These are phyloP conservation scores for Drosophila acutilabella DNA, from an alignment of 2,888 invertebrate species.

Conservation along the genomic window DNA sequence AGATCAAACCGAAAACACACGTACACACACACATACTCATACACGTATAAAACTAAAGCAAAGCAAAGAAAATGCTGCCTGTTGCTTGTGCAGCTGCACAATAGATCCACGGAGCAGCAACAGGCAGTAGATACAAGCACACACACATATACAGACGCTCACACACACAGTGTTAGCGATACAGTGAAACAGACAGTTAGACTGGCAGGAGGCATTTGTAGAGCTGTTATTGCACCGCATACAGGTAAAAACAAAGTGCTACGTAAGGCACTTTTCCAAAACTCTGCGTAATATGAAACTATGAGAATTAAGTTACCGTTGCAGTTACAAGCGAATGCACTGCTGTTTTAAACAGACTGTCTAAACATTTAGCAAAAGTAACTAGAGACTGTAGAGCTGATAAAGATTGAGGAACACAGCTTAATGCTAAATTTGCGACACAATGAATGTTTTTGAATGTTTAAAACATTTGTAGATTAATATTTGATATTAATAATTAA, in stretches of 20 bases:
- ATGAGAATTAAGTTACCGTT: conserved; percentile 27
- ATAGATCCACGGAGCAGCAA: conserved; percentile 44
- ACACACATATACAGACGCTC: conserved; percentile 1
- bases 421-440: too few relatives aligned
- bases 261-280: conserved; percentile 51
- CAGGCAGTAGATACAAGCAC: conserved; percentile 28
- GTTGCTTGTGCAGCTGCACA: conserved; percentile 69
- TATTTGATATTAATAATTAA: too few relatives aligned
- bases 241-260: conserved; percentile 59
- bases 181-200: conserved; percentile 14
- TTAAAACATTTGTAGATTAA: too few relatives aligned
- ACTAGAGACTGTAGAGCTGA: not conserved
- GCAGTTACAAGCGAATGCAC: conserved; percentile 40
- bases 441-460: too few relatives aligned
- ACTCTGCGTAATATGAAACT: conserved; percentile 70
- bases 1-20: conserved; percentile 63
- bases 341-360: conserved; percentile 7
- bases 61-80: conserved; percentile 48
- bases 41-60: conserved; percentile 52
- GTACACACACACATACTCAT: not conserved
- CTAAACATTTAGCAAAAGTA: not conserved
- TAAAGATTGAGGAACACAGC: too few relatives aligned
- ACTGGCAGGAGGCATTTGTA: conserved; percentile 44
- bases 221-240: conserved; percentile 29
- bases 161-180: not conserved